Conservation (phyloP, 1,140 invertebrate genomes). For the Choristoneura fumiferana region DNA sequence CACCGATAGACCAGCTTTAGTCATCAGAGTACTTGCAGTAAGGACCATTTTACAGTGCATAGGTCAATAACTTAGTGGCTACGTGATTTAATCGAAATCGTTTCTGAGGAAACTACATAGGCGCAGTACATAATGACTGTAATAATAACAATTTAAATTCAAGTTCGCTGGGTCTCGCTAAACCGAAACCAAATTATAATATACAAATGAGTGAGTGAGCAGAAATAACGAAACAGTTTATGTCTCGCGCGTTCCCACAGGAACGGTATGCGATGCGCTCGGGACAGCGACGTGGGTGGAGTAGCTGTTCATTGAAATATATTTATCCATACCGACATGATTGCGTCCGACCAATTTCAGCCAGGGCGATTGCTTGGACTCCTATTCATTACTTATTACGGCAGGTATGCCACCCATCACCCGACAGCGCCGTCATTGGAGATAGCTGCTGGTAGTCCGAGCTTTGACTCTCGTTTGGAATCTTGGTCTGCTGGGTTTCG, state of each 20-base stretch:
- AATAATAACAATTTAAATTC: slow-evolving; percentile 56
- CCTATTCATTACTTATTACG: too few relatives aligned
- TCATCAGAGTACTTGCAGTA: neutral
- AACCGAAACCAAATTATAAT: slow-evolving; percentile 70
- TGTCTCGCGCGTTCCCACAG: slow-evolving; percentile 74
- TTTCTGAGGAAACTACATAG: slow-evolving; percentile 15
- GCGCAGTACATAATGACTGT: slow-evolving; percentile 21
- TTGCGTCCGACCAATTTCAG: too few relatives aligned
- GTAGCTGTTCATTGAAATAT: slow-evolving; percentile 23
- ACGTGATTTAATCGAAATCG: slow-evolving; percentile 18
- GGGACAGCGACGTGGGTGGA: slow-evolving; percentile 34
- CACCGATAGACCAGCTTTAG: neutral
- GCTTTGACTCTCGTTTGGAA: too few relatives aligned
- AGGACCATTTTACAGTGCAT: neutral
- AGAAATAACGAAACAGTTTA: slow-evolving; percentile 76
- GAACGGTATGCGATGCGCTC: slow-evolving; percentile 65
- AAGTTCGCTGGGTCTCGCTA: slow-evolving; percentile 38
- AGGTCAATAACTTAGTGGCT: slow-evolving; percentile 13
- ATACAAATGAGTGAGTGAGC: slow-evolving; percentile 74
- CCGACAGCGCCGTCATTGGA: too few relatives aligned
- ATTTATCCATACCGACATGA: neutral
- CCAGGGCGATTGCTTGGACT: too few relatives aligned
- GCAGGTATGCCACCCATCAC: too few relatives aligned
- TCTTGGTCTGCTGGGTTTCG: too few relatives aligned
- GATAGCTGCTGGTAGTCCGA: too few relatives aligned